Percentiles rank a stretch among this genome's conserved stretches.
These are phyloP conservation scores for Protodeltote pygarga DNA, from an alignment of 2,888 invertebrate genomes.

Conservation along the genomic window DNA sequence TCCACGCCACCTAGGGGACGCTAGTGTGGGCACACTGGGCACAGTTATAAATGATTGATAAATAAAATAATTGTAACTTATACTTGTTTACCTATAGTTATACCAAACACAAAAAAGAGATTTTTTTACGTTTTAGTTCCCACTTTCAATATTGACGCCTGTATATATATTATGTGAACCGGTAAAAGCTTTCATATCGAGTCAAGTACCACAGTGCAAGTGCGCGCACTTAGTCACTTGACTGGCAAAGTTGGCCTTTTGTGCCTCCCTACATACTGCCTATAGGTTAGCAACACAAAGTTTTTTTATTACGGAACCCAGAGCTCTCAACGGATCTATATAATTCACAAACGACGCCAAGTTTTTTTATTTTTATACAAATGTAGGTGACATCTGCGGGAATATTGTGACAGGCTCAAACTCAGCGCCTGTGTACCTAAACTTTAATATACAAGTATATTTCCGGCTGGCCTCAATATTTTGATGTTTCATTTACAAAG, in stretches of 20 bases:
- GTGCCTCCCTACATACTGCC: background rate
- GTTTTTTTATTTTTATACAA: constrained; percentile 11
- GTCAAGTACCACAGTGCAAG: no score
- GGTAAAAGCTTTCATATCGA: no score
- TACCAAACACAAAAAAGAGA: no score
- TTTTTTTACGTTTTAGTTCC: no score
- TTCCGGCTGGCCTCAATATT: background rate
- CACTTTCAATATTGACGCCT: no score
- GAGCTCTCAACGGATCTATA: constrained; percentile 6
- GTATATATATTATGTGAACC: no score
- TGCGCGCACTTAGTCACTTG: no score
- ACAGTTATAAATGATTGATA: no score
- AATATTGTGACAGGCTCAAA: background rate
- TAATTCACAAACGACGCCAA: constrained; percentile 10
- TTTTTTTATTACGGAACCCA: constrained; percentile 13
- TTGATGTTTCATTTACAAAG: background rate
- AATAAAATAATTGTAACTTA: no score
- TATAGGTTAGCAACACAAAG: constrained; percentile 5
- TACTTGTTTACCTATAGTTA: no score
- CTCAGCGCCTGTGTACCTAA: background rate
- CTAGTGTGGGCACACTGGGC: no score
- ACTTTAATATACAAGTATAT: background rate
- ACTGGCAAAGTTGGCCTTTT: constrained; percentile 8
- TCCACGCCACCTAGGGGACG: no score
- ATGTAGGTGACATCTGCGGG: constrained; percentile 1